phyloP scores from a whole-genome alignment of 2,113 vertebrate genomes.

The Eudyptes chrysolophus region DNA sequence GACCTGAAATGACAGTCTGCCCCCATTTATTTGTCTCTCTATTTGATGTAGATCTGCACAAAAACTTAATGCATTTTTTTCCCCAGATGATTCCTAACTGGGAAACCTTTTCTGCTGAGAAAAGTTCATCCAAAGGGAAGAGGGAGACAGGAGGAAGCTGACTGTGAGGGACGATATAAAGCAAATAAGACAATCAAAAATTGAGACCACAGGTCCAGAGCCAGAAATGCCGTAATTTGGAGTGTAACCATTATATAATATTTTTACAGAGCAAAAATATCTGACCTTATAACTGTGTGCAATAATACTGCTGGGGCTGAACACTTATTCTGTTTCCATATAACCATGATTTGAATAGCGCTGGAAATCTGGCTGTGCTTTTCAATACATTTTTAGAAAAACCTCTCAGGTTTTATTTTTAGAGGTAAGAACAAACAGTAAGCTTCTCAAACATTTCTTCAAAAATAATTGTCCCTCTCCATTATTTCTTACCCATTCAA shows the following conservation, averaged over 20 bases:
- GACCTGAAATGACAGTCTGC: background rate
- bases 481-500: background rate
- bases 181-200: background rate
- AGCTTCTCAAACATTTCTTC: background rate
- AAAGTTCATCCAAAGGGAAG: background rate
- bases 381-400: background rate
- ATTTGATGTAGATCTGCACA: background rate
- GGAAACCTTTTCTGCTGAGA: background rate
- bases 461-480: background rate
- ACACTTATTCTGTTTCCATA: background rate
- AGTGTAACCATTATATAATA: background rate
- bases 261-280: conserved; percentile 18
- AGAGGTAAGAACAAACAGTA: background rate
- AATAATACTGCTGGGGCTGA: background rate
- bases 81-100: background rate
- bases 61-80: background rate
- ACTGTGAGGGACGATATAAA: background rate
- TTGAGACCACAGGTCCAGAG: background rate
- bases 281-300: background rate
- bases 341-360: background rate
- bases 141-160: background rate
- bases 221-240: background rate
- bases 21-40: background rate
- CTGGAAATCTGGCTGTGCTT: background rate
- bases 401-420: background rate